Base-by-base conservation (phyloP, 2,888 invertebrate genomes). In the Drymonia ruficornis region DNA sequence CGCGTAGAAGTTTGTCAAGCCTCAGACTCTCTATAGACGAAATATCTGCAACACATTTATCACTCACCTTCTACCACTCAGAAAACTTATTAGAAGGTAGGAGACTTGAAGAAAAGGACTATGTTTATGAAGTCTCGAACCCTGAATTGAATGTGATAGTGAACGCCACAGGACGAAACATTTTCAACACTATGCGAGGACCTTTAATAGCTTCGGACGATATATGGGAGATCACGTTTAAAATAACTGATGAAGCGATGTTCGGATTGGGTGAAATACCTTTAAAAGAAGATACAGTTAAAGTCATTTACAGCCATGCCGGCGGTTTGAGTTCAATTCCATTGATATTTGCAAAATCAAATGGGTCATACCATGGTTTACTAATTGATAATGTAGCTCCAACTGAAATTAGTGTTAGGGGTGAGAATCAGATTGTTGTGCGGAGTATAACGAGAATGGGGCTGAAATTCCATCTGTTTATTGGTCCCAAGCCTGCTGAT, bases 191-290 rank as follows among this genome's bases (percentile, higher is more conserved):
- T 0, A 76, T 90, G 0, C 81, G 88, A 59, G 95, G 95, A 0
- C 94, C 95, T 0, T 62, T 95, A 0, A 94, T 95, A 56, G 93
- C 94, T 2, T 93, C 94, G 0, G 80, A 93, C 19, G 84, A 91
- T 44, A 95, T 94, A 66, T 94, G 94, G 94, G 95, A 95, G 76
- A 89, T 94, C 69, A 85, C 93, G 0, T 86, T 95, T 16, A 89
- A 87, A 61, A 66, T 95, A 31, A 93, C 93, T 0, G 84, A 93
- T 18, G 89, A 91, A 52, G 78, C 86, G 0, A 83, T 95, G 70
- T 95, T 92, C 58, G 95, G 95, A 0, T 78, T 95, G 1, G 94
- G 94, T 18, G 89, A 93, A 67, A 82, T 94, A 52, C 87, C 91
- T 13, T 63, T 94, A 0, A 80, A 59, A 49, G 61, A 63, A 40